phyloP scores from a whole-genome alignment of 2,797 vertebrate species.

The Odontamblyopus lacepedii region DNA sequence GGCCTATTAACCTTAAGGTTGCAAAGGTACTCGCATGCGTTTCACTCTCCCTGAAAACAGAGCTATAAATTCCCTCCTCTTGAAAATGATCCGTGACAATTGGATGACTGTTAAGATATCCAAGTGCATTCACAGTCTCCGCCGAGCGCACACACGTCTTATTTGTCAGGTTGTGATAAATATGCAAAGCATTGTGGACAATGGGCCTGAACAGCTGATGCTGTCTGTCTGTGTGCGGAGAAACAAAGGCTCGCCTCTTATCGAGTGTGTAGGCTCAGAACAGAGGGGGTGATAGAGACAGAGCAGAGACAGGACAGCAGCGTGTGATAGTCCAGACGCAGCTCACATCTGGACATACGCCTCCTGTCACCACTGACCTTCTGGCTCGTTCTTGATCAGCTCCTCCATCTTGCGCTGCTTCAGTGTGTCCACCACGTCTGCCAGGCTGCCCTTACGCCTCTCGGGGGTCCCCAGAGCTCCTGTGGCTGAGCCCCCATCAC shows the following conservation, averaged over 20 bases:
- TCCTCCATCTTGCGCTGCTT: constrained; percentile 99
- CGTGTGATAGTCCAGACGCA: constrained; percentile 35
- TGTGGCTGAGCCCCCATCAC: constrained; percentile 82
- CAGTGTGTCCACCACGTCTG: constrained; percentile 96
- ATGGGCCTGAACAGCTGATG: constrained; percentile 71
- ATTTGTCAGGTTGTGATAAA: constrained; percentile 71
- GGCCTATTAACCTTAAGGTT: constrained; percentile 11
- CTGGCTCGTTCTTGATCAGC: constrained; percentile 97
- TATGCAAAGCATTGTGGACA: constrained; percentile 72
- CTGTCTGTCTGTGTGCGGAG: constrained; percentile 52
- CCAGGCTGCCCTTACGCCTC: constrained; percentile 96
- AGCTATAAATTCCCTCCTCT: constrained; percentile 6
- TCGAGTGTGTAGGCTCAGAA: constrained; percentile 52
- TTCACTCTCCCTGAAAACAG: constrained; percentile 10
- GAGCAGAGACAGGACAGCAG: constrained; percentile 17
- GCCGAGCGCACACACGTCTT: constrained; percentile 18
- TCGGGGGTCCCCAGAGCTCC: constrained; percentile 91
- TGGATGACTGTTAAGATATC: constrained; percentile 29
- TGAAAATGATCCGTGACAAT: constrained; percentile 26
- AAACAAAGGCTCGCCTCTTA: constrained; percentile 62
- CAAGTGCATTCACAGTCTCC: constrained; percentile 21
- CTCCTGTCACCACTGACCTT: constrained; percentile 84
- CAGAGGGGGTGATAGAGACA: constrained; percentile 35
- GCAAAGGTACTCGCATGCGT: background rate
- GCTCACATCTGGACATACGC: constrained; percentile 45